phyloP scores from a whole-genome alignment of 1,140 invertebrate species.

The Subanguina moxae region DNA sequence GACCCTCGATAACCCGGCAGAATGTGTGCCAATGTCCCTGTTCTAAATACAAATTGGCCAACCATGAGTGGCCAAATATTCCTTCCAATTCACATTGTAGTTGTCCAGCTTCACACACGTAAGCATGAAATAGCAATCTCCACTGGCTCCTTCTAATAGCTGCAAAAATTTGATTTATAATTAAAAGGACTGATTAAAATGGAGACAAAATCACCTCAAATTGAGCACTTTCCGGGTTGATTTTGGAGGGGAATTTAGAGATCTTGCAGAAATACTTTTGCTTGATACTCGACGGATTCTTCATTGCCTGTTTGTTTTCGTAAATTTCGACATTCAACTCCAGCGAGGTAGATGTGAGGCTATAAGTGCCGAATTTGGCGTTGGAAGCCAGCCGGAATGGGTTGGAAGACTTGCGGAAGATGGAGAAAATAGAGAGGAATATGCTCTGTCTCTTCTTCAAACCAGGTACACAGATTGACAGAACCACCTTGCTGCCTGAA shows the following conservation, averaged over 20 bases:
- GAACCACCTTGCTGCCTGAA: constrained; percentile 35
- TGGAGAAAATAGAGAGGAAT: constrained; percentile 14
- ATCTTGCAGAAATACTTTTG: constrained; percentile 46
- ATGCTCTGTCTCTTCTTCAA: constrained; percentile 30
- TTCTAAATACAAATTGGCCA: too few relatives aligned
- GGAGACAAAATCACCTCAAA: constrained; percentile 34
- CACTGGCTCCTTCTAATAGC: constrained; percentile 39
- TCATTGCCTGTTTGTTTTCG: constrained; percentile 33
- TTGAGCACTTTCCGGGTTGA: constrained; percentile 46
- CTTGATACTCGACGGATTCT: constrained; percentile 23
- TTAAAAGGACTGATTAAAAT: not conserved
- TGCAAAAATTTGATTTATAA: constrained; percentile 22
- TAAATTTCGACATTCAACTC: constrained; percentile 40
- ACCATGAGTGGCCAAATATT: constrained; percentile 41
- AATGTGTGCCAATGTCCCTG: too few relatives aligned
- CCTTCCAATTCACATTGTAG: constrained; percentile 46
- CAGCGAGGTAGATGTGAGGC: constrained; percentile 33
- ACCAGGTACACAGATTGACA: constrained; percentile 38
- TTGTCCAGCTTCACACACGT: constrained; percentile 44
- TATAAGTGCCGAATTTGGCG: constrained; percentile 39
- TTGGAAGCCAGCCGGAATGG: constrained; percentile 43
- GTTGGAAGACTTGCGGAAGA: constrained; percentile 37
- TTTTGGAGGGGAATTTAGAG: constrained; percentile 39
- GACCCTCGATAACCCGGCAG: too few relatives aligned
- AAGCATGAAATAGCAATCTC: constrained; percentile 47